phyloP scores from a whole-genome alignment of 2,113 vertebrate genomes.

The Catharus minimus region DNA sequence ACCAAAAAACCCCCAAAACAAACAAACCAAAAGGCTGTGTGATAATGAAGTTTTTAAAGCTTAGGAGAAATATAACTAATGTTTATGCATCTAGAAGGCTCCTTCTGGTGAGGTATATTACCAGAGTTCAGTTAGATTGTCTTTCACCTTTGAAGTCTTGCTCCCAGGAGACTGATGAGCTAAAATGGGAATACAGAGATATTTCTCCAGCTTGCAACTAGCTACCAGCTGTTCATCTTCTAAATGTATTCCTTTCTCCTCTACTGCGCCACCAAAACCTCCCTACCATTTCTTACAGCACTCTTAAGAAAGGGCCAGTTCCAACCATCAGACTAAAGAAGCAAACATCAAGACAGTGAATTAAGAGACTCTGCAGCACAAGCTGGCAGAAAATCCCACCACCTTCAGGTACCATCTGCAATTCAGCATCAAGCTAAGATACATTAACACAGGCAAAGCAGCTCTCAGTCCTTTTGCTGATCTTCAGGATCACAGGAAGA shows the following conservation, averaged over 20 bases:
- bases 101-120: not conserved
- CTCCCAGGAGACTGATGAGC: not conserved
- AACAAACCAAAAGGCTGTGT: not conserved
- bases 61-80: not conserved
- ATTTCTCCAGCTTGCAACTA: conserved; percentile 9
- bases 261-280: not conserved
- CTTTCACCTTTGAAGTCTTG: conserved; percentile 27
- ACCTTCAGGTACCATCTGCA: not conserved
- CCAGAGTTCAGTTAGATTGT: conserved; percentile 2
- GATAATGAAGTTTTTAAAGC: not conserved
- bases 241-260: not conserved
- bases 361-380: not conserved
- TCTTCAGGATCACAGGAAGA: not conserved
- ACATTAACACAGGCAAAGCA: not conserved
- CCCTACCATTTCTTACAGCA: not conserved
- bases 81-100: not conserved
- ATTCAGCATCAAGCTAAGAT: not conserved
- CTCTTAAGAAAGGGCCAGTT: not conserved
- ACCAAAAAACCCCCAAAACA: not conserved
- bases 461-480: not conserved
- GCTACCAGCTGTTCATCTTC: conserved; percentile 3
- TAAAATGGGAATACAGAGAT: conserved; percentile 41
- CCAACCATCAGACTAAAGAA: not conserved
- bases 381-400: not conserved
- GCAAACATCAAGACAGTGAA: not conserved